Conservation (phyloP, 2,797 vertebrate species). For the Urophycis tenuis region DNA sequence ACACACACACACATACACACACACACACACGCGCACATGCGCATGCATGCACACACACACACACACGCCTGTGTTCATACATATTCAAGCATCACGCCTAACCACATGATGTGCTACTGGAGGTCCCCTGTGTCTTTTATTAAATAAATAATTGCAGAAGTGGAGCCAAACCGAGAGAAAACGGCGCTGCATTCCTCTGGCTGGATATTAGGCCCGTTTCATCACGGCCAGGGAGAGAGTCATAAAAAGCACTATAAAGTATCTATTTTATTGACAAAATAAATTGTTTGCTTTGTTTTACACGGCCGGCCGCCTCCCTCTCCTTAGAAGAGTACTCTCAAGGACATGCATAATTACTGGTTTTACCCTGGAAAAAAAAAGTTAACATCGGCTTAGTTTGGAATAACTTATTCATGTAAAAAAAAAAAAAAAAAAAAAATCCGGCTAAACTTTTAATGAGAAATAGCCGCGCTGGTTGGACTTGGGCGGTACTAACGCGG, state of each 20-base stretch:
- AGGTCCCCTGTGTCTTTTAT: neutral
- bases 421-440: conserved; percentile 10
- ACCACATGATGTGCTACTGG: too few relatives aligned
- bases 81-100: too few relatives aligned
- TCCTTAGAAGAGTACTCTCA: neutral
- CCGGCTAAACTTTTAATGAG: conserved; percentile 4
- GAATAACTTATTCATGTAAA: neutral
- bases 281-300: neutral
- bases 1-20: neutral
- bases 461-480: conserved; percentile 20
- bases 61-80: neutral
- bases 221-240: conserved; percentile 86
- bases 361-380: neutral
- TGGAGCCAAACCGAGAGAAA: too few relatives aligned
- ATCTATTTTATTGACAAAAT: too few relatives aligned
- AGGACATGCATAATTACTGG: neutral
- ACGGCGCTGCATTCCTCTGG: too few relatives aligned
- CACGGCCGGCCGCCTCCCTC: neutral
- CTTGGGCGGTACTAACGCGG: conserved; percentile 21
- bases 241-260: conserved; percentile 90
- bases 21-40: neutral
- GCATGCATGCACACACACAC: conserved; percentile 15
- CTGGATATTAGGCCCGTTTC: conserved; percentile 14
- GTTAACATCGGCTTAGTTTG: neutral
- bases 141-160: too few relatives aligned